phyloP scores from a whole-genome alignment of 2,888 invertebrate species.

The Microchrysa polita region DNA sequence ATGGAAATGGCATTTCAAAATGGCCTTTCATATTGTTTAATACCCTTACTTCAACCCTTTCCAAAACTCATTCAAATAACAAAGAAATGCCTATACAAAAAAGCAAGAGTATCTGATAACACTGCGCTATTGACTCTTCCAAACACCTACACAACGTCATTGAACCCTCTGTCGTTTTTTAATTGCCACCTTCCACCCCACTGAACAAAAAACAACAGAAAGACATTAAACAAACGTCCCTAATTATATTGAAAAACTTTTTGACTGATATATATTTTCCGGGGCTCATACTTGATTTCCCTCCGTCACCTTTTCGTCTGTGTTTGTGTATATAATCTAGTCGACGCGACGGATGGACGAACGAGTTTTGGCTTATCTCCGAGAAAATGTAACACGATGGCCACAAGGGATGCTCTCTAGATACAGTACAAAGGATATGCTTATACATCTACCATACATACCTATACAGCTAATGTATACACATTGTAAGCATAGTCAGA shows the following conservation, averaged over 20 bases:
- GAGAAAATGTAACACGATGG: constrained; percentile 42
- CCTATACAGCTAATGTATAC: constrained; percentile 12
- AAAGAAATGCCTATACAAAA: too few relatives aligned
- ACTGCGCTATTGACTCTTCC: too few relatives aligned
- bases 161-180: too few relatives aligned
- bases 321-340: constrained; percentile 3
- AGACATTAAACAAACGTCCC: constrained; percentile 19
- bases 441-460: neutral
- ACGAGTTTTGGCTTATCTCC: constrained; percentile 33
- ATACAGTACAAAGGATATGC: neutral
- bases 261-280: constrained; percentile 8
- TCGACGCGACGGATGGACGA: constrained; percentile 13
- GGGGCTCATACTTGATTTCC: neutral
- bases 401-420: constrained; percentile 26
- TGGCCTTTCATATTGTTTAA: too few relatives aligned
- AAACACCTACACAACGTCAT: too few relatives aligned
- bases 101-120: too few relatives aligned
- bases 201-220: neutral
- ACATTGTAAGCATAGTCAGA: neutral
- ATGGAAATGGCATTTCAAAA: too few relatives aligned
- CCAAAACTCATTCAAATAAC: too few relatives aligned
- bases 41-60: too few relatives aligned
- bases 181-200: neutral
- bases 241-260: constrained; percentile 37
- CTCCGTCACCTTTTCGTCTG: constrained; percentile 17